Conservation (phyloP, 2,888 invertebrate species). For the Caenorhabditis sp. region DNA sequence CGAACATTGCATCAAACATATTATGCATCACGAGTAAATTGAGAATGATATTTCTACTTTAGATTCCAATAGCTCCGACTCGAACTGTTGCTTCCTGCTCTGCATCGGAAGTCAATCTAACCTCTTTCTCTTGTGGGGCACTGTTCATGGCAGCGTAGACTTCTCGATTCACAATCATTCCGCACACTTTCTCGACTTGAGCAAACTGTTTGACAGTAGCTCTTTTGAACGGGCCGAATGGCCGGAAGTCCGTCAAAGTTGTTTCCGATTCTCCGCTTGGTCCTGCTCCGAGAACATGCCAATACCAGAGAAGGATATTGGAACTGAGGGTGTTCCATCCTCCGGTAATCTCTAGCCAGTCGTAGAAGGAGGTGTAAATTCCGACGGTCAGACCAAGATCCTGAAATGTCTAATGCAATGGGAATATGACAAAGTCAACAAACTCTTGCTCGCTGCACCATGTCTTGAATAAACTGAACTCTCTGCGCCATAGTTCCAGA, state of each 20-base stretch:
- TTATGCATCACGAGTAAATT: background rate
- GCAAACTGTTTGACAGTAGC: slow-evolving; percentile 70
- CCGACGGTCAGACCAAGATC: slow-evolving; percentile 60
- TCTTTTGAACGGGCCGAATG: slow-evolving; percentile 65
- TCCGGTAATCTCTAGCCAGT: slow-evolving; percentile 68
- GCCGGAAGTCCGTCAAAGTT: slow-evolving; percentile 66
- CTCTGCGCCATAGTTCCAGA: slow-evolving; percentile 6
- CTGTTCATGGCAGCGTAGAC: slow-evolving; percentile 27
- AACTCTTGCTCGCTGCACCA: slow-evolving; percentile 45
- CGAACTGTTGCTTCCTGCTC: slow-evolving; percentile 15
- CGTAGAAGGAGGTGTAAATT: slow-evolving; percentile 69
- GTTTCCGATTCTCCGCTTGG: slow-evolving; percentile 59
- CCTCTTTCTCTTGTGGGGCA: background rate
- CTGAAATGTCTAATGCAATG: too few relatives aligned
- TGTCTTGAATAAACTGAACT: slow-evolving; percentile 41
- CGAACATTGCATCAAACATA: background rate
- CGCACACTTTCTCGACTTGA: slow-evolving; percentile 66
- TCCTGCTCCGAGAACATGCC: slow-evolving; percentile 67
- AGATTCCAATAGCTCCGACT: slow-evolving; percentile 52
- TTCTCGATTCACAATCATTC: slow-evolving; percentile 54
- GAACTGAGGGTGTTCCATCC: slow-evolving; percentile 44
- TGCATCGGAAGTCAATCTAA: background rate
- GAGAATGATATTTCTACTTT: background rate
- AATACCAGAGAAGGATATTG: slow-evolving; percentile 68
- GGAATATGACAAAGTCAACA: too few relatives aligned